A percentile compares a stretch with the other conserved stretches of the same genome.
These are phyloP conservation scores for Actenoides lindsayi DNA, from an alignment of 2,113 vertebrate species.

Conservation along the genomic window DNA sequence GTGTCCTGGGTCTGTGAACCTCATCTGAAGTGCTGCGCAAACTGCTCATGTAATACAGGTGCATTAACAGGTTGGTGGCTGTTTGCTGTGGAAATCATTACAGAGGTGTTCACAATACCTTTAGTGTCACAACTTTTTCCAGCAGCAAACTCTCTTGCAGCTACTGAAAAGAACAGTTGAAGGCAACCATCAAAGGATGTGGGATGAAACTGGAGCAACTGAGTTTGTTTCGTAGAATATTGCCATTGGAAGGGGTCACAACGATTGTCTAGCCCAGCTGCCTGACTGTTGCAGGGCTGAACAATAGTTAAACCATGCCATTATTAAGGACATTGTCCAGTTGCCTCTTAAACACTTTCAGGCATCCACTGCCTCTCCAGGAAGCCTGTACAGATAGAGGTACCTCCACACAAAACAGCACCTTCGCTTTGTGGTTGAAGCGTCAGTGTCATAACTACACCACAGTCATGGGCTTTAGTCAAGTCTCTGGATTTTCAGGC, in stretches of 20 bases:
- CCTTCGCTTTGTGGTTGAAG: neutral
- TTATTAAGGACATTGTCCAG: neutral
- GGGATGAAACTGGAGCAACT: neutral
- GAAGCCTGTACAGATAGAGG: neutral
- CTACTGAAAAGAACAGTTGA: neutral
- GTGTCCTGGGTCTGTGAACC: neutral
- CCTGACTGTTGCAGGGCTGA: neutral
- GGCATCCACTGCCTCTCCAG: neutral
- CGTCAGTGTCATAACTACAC: neutral
- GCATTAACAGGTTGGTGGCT: neutral
- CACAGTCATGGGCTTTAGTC: neutral
- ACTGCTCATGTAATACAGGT: neutral
- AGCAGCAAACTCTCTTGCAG: neutral
- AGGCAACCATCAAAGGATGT: neutral
- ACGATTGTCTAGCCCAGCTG: accelerated
- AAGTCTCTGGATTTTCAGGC: neutral
- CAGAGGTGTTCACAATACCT: neutral
- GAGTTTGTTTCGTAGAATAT: neutral
- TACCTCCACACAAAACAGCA: neutral
- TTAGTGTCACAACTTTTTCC: neutral
- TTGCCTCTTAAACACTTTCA: neutral
- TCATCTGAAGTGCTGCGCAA: constrained; percentile 13
- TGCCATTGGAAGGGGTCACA: neutral
- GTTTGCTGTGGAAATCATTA: constrained; percentile 31
- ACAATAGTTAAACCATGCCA: neutral